Evolutionary conservation across 1,140 invertebrate species (phyloP).

Genomic region (Tetramorium alpestre): DNA sequence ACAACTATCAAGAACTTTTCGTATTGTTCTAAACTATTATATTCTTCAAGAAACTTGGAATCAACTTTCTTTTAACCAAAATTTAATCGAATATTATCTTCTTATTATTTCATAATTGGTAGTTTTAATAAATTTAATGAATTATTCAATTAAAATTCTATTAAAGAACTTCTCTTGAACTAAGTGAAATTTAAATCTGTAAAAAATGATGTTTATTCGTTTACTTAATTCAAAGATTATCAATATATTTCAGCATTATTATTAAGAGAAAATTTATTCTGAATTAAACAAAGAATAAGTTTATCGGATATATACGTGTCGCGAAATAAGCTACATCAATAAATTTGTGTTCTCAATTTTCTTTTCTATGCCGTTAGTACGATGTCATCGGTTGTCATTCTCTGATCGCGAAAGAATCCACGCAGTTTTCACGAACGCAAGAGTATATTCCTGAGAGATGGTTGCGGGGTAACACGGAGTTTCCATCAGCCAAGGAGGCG

Average conservation of each 20-base stretch:
- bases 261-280: not conserved
- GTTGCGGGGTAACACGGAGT: constrained; percentile 80
- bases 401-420: constrained; percentile 77
- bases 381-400: constrained; percentile 84
- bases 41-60: not conserved
- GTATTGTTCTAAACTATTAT: too few relatives aligned
- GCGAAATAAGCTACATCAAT: not conserved
- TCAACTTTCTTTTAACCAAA: not conserved
- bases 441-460: constrained; percentile 86
- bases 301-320: not conserved
- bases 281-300: not conserved
- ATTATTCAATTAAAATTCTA: not conserved
- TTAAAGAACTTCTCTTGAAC: not conserved
- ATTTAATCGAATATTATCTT: not conserved
- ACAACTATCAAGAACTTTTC: too few relatives aligned
- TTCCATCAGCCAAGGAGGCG: constrained; percentile 77
- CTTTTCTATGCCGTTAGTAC: constrained; percentile 78
- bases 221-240: not conserved
- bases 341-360: not conserved
- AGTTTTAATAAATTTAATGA: not conserved
- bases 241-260: not conserved
- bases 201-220: not conserved
- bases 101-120: not conserved
- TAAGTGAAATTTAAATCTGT: not conserved
- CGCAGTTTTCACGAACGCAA: constrained; percentile 83